phyloP scores from a whole-genome alignment of 2,113 vertebrate genomes.

The Mola mola region DNA sequence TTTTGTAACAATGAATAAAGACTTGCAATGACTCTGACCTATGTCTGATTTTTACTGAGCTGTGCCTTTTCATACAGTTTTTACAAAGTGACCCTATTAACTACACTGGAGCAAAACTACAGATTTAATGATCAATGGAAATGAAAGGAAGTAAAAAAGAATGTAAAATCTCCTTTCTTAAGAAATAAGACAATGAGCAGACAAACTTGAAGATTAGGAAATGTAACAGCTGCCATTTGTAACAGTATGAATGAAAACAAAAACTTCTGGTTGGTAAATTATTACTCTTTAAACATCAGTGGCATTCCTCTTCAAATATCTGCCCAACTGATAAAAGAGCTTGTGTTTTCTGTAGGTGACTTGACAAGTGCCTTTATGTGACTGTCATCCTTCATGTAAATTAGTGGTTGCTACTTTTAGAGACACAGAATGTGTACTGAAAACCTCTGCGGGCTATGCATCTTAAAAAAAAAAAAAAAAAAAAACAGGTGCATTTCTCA shows the following conservation, averaged over 20 bases:
- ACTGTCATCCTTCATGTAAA: too few relatives aligned
- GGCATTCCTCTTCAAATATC: slow-evolving; percentile 19
- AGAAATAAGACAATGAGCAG: not conserved
- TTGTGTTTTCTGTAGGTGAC: too few relatives aligned
- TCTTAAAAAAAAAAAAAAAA: too few relatives aligned
- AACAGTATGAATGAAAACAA: not conserved
- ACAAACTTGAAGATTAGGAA: not conserved
- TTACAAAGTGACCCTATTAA: not conserved
- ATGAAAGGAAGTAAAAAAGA: too few relatives aligned
- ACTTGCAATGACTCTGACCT: not conserved
- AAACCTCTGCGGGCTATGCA: too few relatives aligned
- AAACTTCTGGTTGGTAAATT: not conserved
- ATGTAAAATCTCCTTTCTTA: too few relatives aligned
- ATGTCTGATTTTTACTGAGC: not conserved
- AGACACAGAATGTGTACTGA: too few relatives aligned
- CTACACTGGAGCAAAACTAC: too few relatives aligned
- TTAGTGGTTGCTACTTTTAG: too few relatives aligned
- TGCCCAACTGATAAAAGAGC: too few relatives aligned
- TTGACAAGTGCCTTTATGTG: too few relatives aligned
- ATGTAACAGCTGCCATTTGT: slow-evolving; percentile 18
- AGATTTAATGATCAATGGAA: too few relatives aligned
- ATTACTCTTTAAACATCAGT: slow-evolving; percentile 5
- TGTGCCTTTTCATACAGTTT: not conserved
- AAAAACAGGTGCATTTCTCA: slow-evolving; percentile 85
- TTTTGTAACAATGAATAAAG: slow-evolving; percentile 17